Percentiles rank a stretch among this genome's conserved stretches.
These are phyloP conservation scores for Lagopus leucura DNA, from an alignment of 2,113 vertebrate genomes.

Conservation along the genomic window DNA sequence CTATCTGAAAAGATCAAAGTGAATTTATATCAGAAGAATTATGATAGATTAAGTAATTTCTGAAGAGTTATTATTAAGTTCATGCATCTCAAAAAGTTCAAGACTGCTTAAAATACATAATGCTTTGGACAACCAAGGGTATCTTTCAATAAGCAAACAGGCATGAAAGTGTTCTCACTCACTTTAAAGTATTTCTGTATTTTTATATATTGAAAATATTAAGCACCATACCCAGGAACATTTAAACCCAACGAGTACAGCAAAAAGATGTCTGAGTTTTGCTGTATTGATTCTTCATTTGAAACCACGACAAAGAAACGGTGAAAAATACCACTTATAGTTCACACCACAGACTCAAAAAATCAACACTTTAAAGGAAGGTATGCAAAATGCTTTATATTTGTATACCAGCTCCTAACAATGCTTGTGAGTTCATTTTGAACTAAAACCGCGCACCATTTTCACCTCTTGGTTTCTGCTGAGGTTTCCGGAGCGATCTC, in stretches of 20 bases:
- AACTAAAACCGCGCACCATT: conserved; percentile 72
- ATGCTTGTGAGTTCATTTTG: not conserved
- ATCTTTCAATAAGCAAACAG: not conserved
- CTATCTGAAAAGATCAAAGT: not conserved
- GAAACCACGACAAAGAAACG: not conserved
- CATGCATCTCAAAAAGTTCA: not conserved
- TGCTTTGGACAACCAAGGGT: not conserved
- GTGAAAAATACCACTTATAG: not conserved
- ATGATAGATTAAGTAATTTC: not conserved
- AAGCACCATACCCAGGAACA: not conserved
- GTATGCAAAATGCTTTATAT: not conserved
- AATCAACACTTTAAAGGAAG: not conserved
- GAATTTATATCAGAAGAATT: not conserved
- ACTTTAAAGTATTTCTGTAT: not conserved
- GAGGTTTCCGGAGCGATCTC: conserved; percentile 63
- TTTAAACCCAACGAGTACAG: not conserved
- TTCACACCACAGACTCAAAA: not conserved
- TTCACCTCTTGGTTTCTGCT: conserved; percentile 59
- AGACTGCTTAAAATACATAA: not conserved
- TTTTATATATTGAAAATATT: not conserved
- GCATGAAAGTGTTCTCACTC: not conserved
- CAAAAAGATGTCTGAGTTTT: not conserved
- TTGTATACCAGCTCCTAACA: not conserved
- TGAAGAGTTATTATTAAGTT: not conserved
- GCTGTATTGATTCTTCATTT: not conserved